A percentile compares a stretch with the other conserved stretches of the same genome.
Conservation (phyloP, 1,140 invertebrate genomes). For the Drosophila gunungcola region DNA sequence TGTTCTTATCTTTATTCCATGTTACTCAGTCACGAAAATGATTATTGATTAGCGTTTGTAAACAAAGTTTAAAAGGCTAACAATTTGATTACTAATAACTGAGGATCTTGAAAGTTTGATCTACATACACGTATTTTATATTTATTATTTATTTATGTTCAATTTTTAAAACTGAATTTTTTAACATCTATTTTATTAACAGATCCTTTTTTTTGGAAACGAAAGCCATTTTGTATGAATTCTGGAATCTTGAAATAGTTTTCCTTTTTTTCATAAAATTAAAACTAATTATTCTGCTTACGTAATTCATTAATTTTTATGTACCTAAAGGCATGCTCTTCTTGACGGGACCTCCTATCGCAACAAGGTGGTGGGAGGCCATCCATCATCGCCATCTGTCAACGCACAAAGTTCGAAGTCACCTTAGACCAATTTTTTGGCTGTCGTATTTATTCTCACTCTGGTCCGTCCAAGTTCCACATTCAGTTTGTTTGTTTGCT, state of each 20-base stretch:
- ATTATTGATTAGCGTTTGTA: slow-evolving; percentile 1
- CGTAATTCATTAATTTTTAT: background rate
- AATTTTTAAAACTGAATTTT: too few relatives aligned
- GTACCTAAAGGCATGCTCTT: background rate
- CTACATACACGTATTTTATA: background rate
- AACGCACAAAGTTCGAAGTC: slow-evolving; percentile 15
- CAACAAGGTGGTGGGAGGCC: background rate
- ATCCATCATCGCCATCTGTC: slow-evolving; percentile 17
- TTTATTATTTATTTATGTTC: too few relatives aligned
- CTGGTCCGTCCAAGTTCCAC: slow-evolving; percentile 37
- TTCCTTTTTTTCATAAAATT: too few relatives aligned
- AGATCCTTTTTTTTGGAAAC: too few relatives aligned
- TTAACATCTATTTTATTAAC: too few relatives aligned
- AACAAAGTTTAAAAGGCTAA: slow-evolving; percentile 1
- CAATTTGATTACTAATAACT: background rate
- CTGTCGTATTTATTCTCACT: slow-evolving; percentile 20
- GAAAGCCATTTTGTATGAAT: too few relatives aligned
- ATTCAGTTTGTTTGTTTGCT: slow-evolving; percentile 38
- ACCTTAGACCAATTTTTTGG: slow-evolving; percentile 31
- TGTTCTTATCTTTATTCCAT: background rate
- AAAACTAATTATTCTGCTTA: background rate
- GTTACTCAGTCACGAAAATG: slow-evolving; percentile 3
- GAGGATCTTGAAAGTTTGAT: background rate
- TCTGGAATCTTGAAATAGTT: too few relatives aligned
- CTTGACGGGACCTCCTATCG: background rate